Evolutionary conservation across 2,888 invertebrate genomes (phyloP).

Genomic region (Harpalus rubripes): DNA sequence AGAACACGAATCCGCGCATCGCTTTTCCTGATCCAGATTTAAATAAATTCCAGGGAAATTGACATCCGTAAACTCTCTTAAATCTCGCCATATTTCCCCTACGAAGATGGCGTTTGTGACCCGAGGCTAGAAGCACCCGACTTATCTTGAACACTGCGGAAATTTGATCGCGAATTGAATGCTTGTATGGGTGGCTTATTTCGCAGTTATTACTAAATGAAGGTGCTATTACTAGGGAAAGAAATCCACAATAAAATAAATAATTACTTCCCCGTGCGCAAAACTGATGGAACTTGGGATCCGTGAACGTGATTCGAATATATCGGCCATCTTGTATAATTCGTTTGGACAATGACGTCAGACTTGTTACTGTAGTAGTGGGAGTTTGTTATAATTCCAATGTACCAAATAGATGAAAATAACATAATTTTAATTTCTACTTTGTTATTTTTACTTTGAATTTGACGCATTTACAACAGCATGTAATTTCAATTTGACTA

Average conservation of each 20-base stretch:
- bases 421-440: too few relatives aligned
- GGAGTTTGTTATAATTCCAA: too few relatives aligned
- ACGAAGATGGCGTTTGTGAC: background rate
- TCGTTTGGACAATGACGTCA: too few relatives aligned
- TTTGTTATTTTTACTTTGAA: too few relatives aligned
- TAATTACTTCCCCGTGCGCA: too few relatives aligned
- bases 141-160: background rate
- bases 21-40: constrained; percentile 52
- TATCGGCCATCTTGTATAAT: too few relatives aligned
- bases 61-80: constrained; percentile 44
- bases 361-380: too few relatives aligned
- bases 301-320: too few relatives aligned
- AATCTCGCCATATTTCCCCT: constrained; percentile 27
- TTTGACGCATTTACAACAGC: too few relatives aligned
- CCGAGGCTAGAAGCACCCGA: background rate
- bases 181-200: background rate
- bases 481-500: too few relatives aligned
- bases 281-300: too few relatives aligned
- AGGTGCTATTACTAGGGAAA: background rate
- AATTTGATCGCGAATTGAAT: background rate
- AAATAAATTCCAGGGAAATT: constrained; percentile 54
- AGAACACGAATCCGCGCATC: constrained; percentile 44
- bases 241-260: background rate
- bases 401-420: too few relatives aligned
- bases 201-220: background rate